Evolutionary conservation across 2,797 vertebrate species (phyloP), one percentile per base, ranked within the genome.

Genomic region (Hypotaenidia okinawae): DNA sequence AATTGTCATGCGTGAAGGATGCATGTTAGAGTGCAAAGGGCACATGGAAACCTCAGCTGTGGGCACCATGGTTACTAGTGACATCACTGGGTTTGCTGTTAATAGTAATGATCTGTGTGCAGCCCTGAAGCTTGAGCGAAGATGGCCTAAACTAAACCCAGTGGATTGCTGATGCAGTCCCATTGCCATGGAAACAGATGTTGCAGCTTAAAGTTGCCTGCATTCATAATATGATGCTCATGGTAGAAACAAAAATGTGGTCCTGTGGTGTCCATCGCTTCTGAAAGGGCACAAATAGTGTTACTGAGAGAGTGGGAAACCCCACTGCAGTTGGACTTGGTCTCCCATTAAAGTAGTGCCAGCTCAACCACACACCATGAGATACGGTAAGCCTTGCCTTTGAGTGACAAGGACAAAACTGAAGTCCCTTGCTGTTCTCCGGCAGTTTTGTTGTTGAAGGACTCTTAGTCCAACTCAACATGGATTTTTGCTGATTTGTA

Each of bases 171-270:
- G 91, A 96, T 97, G 97, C 93, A 83, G 91, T 97, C 88, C 93
- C 45, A 64, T 99, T 98, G 89, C 98, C 98, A 96, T 97, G 98
- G 98, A 97, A 98, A 98, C 98, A 90, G 96, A 97, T 96, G 92
- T 93, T 96, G 96, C 92, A 80, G 94, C 90, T 97, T 93, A 80
- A 84, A 91, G 95, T 94, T 94, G 58, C 89, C 79, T 93, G 64
- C 41, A 64, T 93, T 92, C 61, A 13, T 30, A 43, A 72, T 62
- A 24, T 59, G 84, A 70, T 90, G 73, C 75, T 87, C 66, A 5
- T 66, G 86, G n/a, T 76, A 35, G 43, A 37, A 94, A 69, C 64
- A 93, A 70, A 83, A 87, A 2, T 70, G 16, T 2, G 14, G 83
- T 37, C 59, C 41, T 69, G 63, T 25, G 57, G 43, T 49, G 58